These are phyloP conservation scores for Gymnoscopelus braueri DNA, from an alignment of 2,797 vertebrate genomes.

Conservation along the genomic window DNA sequence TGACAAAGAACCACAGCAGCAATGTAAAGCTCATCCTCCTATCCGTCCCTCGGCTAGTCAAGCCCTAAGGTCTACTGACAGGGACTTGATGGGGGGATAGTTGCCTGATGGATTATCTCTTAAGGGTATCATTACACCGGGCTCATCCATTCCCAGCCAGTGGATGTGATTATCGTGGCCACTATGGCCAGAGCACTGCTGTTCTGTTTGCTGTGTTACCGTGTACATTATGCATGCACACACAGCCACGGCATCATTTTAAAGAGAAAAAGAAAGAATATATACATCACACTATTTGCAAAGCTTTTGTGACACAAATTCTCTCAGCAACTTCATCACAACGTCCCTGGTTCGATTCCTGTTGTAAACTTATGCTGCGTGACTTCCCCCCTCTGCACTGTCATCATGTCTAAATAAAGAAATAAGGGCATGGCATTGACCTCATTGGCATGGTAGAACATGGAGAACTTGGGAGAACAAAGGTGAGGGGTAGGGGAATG, in stretches of 20 bases:
- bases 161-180: slow-evolving; percentile 18
- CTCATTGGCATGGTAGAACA: slow-evolving; percentile 13
- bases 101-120: slow-evolving; percentile 23
- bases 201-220: slow-evolving; percentile 2
- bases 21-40: neutral
- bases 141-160: slow-evolving; percentile 23
- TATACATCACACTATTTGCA: neutral
- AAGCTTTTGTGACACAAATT: neutral
- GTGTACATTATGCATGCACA: neutral
- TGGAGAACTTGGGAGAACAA: neutral
- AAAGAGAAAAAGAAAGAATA: too few species aligned
- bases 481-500: slow-evolving; percentile 19
- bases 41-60: neutral
- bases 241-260: too few species aligned
- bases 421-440: too few species aligned
- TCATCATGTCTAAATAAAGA: too few species aligned
- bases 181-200: slow-evolving; percentile 10
- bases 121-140: slow-evolving; percentile 17
- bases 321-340: too few species aligned
- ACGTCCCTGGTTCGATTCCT: too few species aligned
- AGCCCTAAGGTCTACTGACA: neutral
- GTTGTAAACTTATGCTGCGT: too few species aligned
- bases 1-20: slow-evolving; percentile 15
- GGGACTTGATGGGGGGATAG: neutral
- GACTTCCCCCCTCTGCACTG: too few species aligned